A percentile compares a stretch with the other conserved stretches of the same genome.
These are phyloP conservation scores for Zaprionus davidi DNA, from an alignment of 1,140 invertebrate species.

Conservation along the genomic window DNA sequence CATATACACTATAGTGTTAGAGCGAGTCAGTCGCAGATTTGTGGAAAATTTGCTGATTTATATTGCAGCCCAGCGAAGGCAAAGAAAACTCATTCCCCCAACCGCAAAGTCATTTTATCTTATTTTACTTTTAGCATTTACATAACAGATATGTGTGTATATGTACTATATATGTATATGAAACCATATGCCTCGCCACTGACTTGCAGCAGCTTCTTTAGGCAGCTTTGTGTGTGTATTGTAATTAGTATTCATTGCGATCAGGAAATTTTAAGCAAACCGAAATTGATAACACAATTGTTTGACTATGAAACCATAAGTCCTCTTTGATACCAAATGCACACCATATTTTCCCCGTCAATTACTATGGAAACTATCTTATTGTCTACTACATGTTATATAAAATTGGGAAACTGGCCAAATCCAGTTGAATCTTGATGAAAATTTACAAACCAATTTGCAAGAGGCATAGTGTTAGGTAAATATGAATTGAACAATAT, in stretches of 20 bases:
- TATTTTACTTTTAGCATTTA: constrained; percentile 3
- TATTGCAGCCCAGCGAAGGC: not conserved
- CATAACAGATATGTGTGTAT: not conserved
- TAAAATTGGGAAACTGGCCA: not conserved
- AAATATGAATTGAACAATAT: no score
- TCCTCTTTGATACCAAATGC: not conserved
- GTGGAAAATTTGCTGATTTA: constrained; percentile 3
- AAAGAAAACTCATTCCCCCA: not conserved
- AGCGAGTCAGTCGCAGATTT: constrained; percentile 1
- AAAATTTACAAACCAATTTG: not conserved
- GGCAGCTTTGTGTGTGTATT: not conserved
- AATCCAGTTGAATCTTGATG: not conserved
- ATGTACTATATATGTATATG: not conserved
- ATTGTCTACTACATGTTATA: not conserved
- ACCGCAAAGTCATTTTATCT: constrained; percentile 8
- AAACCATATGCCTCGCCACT: not conserved
- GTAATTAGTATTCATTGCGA: constrained; percentile 1
- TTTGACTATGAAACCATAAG: constrained; percentile 1
- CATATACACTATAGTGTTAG: not conserved
- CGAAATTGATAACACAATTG: constrained; percentile 2
- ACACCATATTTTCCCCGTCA: not conserved
- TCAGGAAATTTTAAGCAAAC: constrained; percentile 1
- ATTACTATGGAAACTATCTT: not conserved
- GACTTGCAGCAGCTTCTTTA: not conserved
- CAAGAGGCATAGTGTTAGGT: no score